phyloP scores from a whole-genome alignment of 2,797 vertebrate genomes.

The Melopsittacus undulatus region DNA sequence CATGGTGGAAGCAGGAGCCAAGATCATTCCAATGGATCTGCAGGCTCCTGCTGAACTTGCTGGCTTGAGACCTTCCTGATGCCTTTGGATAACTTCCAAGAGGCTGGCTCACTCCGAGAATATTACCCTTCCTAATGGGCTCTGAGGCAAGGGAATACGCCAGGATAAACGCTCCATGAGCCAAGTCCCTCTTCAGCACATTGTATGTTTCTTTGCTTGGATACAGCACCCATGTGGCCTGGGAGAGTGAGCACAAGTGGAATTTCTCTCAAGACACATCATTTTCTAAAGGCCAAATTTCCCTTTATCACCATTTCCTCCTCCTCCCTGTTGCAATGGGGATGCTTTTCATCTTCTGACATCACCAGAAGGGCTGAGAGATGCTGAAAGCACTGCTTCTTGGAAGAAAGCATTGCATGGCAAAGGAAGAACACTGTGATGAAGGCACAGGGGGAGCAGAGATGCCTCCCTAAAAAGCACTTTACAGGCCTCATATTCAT shows the following conservation, averaged over 20 bases:
- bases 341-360: conserved; percentile 27
- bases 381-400: conserved; percentile 20
- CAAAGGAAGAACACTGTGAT: conserved; percentile 19
- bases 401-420: conserved; percentile 13
- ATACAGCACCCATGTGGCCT: not conserved
- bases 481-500: conserved; percentile 29
- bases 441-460: not conserved
- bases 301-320: not conserved
- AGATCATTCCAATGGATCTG: rapidly evolving
- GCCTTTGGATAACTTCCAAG: not conserved
- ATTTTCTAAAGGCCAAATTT: not conserved
- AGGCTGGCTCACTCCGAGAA: not conserved
- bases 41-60: not conserved
- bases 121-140: conserved; percentile 11
- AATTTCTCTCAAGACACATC: not conserved
- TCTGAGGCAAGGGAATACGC: not conserved
- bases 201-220: not conserved
- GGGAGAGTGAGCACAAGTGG: not conserved
- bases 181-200: not conserved
- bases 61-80: not conserved
- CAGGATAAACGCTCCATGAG: not conserved
- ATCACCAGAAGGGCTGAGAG: not conserved
- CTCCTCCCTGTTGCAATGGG: not conserved
- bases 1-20: not conserved
- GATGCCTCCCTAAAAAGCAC: conserved; percentile 19